Evolutionary conservation across 2,888 invertebrate genomes (phyloP).

Genomic region (Torymus tubicola): DNA sequence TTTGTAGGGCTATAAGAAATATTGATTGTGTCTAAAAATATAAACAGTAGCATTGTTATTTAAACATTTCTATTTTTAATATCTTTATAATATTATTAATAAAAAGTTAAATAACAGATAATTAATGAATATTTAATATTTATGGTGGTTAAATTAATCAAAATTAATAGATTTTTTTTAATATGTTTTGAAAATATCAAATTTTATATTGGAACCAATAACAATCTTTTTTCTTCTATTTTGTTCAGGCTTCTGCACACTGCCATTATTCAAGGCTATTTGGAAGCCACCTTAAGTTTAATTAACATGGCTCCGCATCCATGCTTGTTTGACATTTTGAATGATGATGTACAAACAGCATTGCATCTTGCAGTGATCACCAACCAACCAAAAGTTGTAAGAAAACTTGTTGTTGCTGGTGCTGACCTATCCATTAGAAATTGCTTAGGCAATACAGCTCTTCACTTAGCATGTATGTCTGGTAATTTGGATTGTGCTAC

Average conservation of each 20-base stretch:
- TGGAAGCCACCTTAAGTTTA: constrained; percentile 85
- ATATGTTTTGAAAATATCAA: neutral
- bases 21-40: neutral
- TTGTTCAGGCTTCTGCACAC: constrained; percentile 87
- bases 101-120: too few relatives aligned
- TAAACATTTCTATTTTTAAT: too few relatives aligned
- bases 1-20: neutral
- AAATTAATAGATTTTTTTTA: constrained; percentile 5
- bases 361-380: constrained; percentile 92
- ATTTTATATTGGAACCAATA: neutral
- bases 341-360: constrained; percentile 88
- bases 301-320: constrained; percentile 88
- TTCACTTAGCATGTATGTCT: constrained; percentile 88
- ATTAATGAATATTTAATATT: too few relatives aligned
- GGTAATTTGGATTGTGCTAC: constrained; percentile 85
- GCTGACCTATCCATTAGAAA: constrained; percentile 82
- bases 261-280: constrained; percentile 87
- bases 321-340: constrained; percentile 86
- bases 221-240: constrained; percentile 5
- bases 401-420: constrained; percentile 88
- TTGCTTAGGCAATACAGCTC: constrained; percentile 88
- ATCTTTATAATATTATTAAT: too few relatives aligned
- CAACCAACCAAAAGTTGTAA: constrained; percentile 84
- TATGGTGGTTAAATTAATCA: too few relatives aligned
- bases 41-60: too few relatives aligned